Conservation (phyloP, 2,888 invertebrate species). For the Dinocampus coccinellae region DNA sequence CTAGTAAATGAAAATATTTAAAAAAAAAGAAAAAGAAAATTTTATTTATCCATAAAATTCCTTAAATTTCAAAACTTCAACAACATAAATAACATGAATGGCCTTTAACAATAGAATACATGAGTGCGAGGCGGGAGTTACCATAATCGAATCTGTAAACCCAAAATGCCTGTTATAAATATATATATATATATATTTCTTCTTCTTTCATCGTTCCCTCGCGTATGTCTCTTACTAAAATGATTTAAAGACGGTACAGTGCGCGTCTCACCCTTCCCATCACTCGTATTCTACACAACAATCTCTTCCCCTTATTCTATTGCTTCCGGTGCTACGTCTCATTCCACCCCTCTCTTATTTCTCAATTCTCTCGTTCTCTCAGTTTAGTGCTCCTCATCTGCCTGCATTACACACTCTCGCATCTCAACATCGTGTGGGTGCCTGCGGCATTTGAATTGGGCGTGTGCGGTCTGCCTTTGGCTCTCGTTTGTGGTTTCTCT, state of each 20-base stretch:
- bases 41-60: too few relatives aligned
- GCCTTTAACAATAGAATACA: neutral
- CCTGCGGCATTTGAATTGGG: slow-evolving; percentile 36
- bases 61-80: too few relatives aligned
- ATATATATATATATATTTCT: neutral
- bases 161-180: neutral
- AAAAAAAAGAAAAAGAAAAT: too few relatives aligned
- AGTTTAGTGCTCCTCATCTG: slow-evolving; percentile 10
- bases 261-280: neutral
- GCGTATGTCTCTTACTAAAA: neutral
- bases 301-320: neutral
- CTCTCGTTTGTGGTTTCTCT: slow-evolving; percentile 43
- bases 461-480: slow-evolving; percentile 38
- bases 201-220: neutral
- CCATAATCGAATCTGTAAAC: slow-evolving; percentile 1
- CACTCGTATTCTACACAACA: neutral
- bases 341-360: neutral
- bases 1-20: too few relatives aligned
- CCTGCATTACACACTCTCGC: too few relatives aligned
- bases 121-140: neutral
- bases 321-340: neutral
- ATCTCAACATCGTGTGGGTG: neutral
- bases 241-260: neutral
- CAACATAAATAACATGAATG: too few relatives aligned
- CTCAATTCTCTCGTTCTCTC: neutral